These are phyloP conservation scores for Aplysina aerophoba DNA, from an alignment of 37 sponge, comb jelly and placozoan species.

Conservation along the genomic window DNA sequence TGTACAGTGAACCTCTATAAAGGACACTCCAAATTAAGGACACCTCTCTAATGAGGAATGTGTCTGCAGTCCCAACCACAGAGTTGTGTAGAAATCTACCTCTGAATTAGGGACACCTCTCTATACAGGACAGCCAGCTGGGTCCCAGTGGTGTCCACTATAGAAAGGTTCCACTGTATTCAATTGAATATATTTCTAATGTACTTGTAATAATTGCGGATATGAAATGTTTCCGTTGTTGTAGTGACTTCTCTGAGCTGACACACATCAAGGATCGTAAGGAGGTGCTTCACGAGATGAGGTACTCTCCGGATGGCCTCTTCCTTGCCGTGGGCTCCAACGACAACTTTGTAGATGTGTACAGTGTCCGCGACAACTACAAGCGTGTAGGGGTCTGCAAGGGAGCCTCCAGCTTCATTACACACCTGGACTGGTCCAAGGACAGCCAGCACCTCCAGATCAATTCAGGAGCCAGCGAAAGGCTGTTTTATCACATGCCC, in stretches of 20 bases:
- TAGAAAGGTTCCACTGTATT: too few relatives aligned
- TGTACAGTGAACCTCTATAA: too few relatives aligned
- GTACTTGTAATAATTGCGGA: too few relatives aligned
- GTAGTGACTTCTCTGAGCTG: slow-evolving; percentile 67
- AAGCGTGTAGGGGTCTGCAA: slow-evolving; percentile 71
- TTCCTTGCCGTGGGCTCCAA: slow-evolving; percentile 95
- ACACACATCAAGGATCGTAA: slow-evolving; percentile 72
- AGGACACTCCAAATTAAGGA: too few relatives aligned
- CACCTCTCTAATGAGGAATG: too few relatives aligned
- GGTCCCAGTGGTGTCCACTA: too few relatives aligned
- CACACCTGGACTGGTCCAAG: slow-evolving; percentile 95
- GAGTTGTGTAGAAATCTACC: too few relatives aligned
- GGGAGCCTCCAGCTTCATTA: slow-evolving; percentile 93
- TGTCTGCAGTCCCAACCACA: too few relatives aligned
- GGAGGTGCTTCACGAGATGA: slow-evolving; percentile 94
- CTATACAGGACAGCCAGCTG: too few relatives aligned
- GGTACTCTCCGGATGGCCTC: slow-evolving; percentile 92
- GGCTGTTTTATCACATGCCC: slow-evolving; percentile 84
- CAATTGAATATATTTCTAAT: too few relatives aligned
- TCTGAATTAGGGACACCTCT: too few relatives aligned
- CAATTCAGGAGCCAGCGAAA: slow-evolving; percentile 95
- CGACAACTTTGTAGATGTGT: slow-evolving; percentile 94
- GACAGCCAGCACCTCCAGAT: slow-evolving; percentile 84
- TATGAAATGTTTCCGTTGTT: too few relatives aligned
- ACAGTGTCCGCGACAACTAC: slow-evolving; percentile 70